Percentiles rank a stretch among this genome's conserved stretches.
Evolutionary conservation across 2,888 invertebrate genomes (phyloP).

Genomic region (Plebejus anna): DNA sequence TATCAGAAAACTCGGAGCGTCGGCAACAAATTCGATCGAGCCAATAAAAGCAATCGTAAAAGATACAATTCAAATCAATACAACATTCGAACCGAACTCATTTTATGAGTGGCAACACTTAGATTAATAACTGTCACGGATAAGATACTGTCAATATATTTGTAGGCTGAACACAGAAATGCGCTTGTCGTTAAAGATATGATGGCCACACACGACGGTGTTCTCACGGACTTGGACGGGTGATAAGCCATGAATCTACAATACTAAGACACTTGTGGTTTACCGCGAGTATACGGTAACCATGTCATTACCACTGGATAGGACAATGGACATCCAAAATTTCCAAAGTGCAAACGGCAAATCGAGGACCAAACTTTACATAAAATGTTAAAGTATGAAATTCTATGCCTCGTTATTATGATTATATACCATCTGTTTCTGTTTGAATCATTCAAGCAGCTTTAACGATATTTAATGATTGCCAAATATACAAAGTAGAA

Average conservation of each 20-base stretch:
- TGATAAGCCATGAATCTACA: conserved; percentile 50
- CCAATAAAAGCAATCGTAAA: conserved; percentile 9
- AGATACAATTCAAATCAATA: conserved; percentile 11
- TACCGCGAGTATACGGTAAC: conserved; percentile 7
- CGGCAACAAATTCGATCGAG: background rate
- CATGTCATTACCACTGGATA: background rate
- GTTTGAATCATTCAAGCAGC: too few relatives aligned
- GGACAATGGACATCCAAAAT: background rate
- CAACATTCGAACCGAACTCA: conserved; percentile 4
- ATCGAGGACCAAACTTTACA: too few relatives aligned
- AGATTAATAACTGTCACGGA: conserved; percentile 28
- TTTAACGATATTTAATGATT: too few relatives aligned
- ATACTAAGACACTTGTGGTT: conserved; percentile 59
- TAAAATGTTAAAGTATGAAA: too few relatives aligned
- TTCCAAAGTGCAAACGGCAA: too few relatives aligned
- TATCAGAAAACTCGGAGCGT: background rate
- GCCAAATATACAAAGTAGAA: too few relatives aligned
- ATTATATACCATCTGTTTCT: too few relatives aligned
- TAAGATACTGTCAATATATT: conserved; percentile 25
- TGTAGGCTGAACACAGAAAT: conserved; percentile 23
- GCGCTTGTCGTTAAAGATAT: conserved; percentile 29
- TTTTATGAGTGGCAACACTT: conserved; percentile 29
- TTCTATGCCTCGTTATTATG: too few relatives aligned
- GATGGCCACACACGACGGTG: conserved; percentile 42
- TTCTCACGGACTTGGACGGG: conserved; percentile 39